A percentile compares a stretch with the other conserved stretches of the same genome.
Conservation (phyloP, 2,797 vertebrate species). For the Lutjanus argentimaculatus region DNA sequence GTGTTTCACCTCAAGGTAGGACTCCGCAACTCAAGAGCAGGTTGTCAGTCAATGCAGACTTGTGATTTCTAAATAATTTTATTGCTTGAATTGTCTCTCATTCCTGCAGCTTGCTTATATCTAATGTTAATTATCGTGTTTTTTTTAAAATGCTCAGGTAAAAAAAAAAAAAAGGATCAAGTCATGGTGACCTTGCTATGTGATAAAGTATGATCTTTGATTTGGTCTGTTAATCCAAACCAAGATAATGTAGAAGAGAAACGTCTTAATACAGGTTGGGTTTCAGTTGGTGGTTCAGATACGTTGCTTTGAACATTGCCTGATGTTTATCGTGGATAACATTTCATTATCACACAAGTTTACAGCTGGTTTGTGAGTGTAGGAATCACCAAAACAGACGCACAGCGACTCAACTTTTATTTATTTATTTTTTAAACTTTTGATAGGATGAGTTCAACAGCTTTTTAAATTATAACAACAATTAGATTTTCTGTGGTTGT, state of each 20-base stretch:
- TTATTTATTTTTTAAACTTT: not conserved
- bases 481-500: not conserved
- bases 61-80: slow-evolving; percentile 3
- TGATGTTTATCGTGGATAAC: not conserved
- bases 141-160: not conserved
- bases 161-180: not conserved
- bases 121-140: not conserved
- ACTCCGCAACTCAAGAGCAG: slow-evolving; percentile 57
- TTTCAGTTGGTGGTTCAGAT: not conserved
- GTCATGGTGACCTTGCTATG: slow-evolving; percentile 19
- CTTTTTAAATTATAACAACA: not conserved
- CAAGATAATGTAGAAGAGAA: not conserved
- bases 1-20: slow-evolving; percentile 90
- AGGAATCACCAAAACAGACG: not conserved
- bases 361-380: not conserved
- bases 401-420: not conserved
- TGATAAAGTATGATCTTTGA: slow-evolving; percentile 9
- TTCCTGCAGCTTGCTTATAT: not conserved
- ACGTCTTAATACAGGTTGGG: not conserved
- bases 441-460: not conserved
- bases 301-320: not conserved
- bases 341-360: slow-evolving; percentile 1
- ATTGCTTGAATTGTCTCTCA: not conserved
- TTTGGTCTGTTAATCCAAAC: slow-evolving; percentile 2
- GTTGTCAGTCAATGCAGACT: slow-evolving; percentile 48